These are phyloP conservation scores for Cryptophagus acutangulus DNA, from an alignment of 2,888 invertebrate species.

Conservation along the genomic window DNA sequence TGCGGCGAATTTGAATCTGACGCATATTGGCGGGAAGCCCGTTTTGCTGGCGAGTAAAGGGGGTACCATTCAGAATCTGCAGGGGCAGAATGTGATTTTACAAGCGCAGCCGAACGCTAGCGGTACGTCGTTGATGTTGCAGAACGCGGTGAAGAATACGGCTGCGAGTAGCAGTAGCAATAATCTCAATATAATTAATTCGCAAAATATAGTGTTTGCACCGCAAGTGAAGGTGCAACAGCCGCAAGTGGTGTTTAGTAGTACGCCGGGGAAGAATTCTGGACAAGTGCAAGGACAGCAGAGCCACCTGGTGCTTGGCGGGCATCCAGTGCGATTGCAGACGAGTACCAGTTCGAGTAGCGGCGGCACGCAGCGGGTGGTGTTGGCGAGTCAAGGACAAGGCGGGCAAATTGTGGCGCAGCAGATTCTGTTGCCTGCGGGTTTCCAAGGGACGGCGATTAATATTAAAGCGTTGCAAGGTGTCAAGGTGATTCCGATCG, in stretches of 20 bases:
- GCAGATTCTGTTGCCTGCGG: constrained; percentile 59
- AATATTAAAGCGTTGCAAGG: constrained; percentile 60
- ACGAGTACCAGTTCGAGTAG: constrained; percentile 33
- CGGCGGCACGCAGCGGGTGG: constrained; percentile 48
- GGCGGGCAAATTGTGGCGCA: constrained; percentile 50
- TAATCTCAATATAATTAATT: constrained; percentile 38
- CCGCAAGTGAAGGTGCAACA: constrained; percentile 43
- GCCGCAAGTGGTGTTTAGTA: constrained; percentile 41
- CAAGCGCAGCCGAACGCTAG: constrained; percentile 37
- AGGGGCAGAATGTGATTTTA: constrained; percentile 49
- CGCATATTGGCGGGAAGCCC: constrained; percentile 55
- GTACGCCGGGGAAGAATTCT: constrained; percentile 25
- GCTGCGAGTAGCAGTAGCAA: constrained; percentile 20
- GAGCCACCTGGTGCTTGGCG: constrained; percentile 43
- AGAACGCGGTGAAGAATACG: constrained; percentile 21
- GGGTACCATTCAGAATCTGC: constrained; percentile 42
- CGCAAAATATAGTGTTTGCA: constrained; percentile 42
- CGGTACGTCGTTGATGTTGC: constrained; percentile 32
- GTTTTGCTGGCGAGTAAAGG: constrained; percentile 51
- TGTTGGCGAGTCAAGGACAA: constrained; percentile 54
- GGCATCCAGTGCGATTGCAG: constrained; percentile 43
- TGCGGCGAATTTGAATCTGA: constrained; percentile 50
- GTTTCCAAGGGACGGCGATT: constrained; percentile 56
- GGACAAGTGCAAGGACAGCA: constrained; percentile 9
- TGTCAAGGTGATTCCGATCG: constrained; percentile 57